Conservation (phyloP, 2,797 vertebrate genomes). For the Acanthurus lineatus region DNA sequence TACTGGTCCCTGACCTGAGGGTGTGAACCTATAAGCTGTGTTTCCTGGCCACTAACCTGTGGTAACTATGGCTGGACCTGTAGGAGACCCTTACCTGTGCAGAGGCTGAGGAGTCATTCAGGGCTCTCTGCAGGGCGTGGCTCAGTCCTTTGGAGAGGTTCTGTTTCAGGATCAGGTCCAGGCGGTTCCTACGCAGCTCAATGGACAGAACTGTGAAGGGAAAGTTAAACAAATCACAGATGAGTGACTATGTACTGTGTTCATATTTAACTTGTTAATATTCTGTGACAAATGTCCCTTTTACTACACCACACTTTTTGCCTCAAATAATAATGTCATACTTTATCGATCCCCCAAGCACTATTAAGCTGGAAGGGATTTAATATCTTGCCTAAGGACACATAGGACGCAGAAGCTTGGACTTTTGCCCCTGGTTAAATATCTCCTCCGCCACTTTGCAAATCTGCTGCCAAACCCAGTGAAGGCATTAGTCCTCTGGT, state of each 20-base stretch:
- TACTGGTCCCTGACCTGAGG: not conserved
- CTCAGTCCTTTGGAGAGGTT: constrained; percentile 91
- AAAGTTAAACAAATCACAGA: not conserved
- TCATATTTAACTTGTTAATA: not conserved
- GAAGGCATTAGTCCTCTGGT: not conserved
- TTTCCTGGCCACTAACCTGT: not conserved
- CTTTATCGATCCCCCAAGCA: not conserved
- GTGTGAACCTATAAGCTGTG: no score
- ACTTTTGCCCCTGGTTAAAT: not conserved
- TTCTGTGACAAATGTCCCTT: constrained; percentile 11
- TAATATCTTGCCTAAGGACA: not conserved
- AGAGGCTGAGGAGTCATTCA: constrained; percentile 86
- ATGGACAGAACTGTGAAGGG: constrained; percentile 90
- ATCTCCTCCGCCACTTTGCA: constrained; percentile 11
- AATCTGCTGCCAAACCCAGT: constrained; percentile 13
- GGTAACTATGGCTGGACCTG: not conserved
- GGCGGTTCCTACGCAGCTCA: constrained; percentile 88
- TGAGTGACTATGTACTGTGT: not conserved
- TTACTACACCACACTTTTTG: not conserved
- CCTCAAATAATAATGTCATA: not conserved
- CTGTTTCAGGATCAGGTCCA: constrained; percentile 88
- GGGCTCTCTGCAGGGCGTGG: constrained; percentile 90
- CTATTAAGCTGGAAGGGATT: not conserved
- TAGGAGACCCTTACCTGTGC: constrained; percentile 87
- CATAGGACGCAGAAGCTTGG: constrained; percentile 1